These are phyloP conservation scores for Lepeophtheirus salmonis DNA, from an alignment of 1,140 invertebrate species.

Conservation along the genomic window DNA sequence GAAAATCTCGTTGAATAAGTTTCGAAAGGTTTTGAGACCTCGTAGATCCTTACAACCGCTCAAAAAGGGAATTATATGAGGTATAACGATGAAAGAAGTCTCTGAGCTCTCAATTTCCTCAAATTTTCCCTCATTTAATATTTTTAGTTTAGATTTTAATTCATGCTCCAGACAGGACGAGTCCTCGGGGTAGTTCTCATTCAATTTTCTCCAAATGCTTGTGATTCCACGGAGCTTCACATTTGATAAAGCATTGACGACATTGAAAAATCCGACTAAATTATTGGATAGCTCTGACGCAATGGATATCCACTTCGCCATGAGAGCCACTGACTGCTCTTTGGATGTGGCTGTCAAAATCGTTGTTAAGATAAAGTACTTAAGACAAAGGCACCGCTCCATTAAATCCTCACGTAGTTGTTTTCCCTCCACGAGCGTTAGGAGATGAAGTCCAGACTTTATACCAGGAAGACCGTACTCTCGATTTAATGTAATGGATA, in stretches of 20 bases:
- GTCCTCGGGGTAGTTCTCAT: conserved; percentile 5
- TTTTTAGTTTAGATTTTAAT: background rate
- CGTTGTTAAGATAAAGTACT: background rate
- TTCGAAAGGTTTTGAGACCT: background rate
- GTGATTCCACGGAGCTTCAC: background rate
- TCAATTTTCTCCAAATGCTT: background rate
- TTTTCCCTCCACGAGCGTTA: conserved; percentile 9
- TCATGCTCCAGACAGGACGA: background rate
- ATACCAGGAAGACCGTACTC: conserved; percentile 5
- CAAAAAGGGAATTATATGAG: conserved; percentile 5
- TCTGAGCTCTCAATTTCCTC: background rate
- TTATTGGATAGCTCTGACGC: background rate
- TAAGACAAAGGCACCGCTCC: conserved; percentile 2
- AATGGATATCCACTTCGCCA: conserved; percentile 1
- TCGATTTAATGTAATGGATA: background rate
- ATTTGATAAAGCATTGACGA: background rate
- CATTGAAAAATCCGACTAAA: background rate
- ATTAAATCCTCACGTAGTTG: conserved; percentile 5
- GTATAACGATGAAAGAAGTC: background rate
- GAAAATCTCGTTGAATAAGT: conserved; percentile 4
- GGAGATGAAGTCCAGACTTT: conserved; percentile 1
- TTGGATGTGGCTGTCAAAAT: background rate
- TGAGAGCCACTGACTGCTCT: background rate
- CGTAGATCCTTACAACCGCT: conserved; percentile 6
- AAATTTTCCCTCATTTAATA: background rate